Conservation (phyloP, 37 sponge, comb jelly and placozoan genomes). For the Beroe forskalii region DNA sequence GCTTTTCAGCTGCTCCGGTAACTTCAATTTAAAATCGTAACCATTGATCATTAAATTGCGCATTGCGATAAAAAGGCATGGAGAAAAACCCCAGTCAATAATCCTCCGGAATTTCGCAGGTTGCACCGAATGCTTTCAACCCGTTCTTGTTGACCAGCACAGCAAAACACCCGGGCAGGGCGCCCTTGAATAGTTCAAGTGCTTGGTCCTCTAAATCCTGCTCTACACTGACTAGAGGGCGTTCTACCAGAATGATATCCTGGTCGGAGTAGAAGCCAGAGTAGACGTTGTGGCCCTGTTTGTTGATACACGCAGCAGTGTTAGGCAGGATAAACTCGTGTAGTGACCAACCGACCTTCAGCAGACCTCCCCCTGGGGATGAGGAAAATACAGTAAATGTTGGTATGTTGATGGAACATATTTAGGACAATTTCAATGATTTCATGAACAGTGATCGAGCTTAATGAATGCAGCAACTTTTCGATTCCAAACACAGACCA, state of each 20-base stretch:
- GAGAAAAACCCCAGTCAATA: not conserved
- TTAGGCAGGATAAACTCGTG: conserved; percentile 50
- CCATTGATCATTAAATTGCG: too few relatives aligned
- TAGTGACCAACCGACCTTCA: conserved; percentile 2
- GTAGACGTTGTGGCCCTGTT: not conserved
- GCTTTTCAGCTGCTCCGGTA: too few relatives aligned
- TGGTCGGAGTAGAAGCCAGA: not conserved
- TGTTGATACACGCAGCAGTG: not conserved
- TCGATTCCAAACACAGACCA: too few relatives aligned
- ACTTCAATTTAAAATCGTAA: too few relatives aligned
- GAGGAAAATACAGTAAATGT: too few relatives aligned
- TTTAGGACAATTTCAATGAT: too few relatives aligned
- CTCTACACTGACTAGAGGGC: not conserved
- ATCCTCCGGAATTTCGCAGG: not conserved
- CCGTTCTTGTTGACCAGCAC: not conserved
- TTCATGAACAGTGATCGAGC: too few relatives aligned
- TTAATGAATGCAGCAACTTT: too few relatives aligned
- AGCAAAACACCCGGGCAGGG: conserved; percentile 33
- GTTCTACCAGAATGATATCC: not conserved
- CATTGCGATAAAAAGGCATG: too few relatives aligned
- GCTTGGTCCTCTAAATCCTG: conserved; percentile 7
- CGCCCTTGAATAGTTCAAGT: not conserved
- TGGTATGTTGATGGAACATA: too few relatives aligned
- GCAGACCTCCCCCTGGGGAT: not conserved
- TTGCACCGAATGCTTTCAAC: conserved; percentile 1